Percentiles rank a stretch among this genome's conserved stretches.
Evolutionary conservation across 2,888 invertebrate species (phyloP).

Genomic region (Campoplex capitator): DNA sequence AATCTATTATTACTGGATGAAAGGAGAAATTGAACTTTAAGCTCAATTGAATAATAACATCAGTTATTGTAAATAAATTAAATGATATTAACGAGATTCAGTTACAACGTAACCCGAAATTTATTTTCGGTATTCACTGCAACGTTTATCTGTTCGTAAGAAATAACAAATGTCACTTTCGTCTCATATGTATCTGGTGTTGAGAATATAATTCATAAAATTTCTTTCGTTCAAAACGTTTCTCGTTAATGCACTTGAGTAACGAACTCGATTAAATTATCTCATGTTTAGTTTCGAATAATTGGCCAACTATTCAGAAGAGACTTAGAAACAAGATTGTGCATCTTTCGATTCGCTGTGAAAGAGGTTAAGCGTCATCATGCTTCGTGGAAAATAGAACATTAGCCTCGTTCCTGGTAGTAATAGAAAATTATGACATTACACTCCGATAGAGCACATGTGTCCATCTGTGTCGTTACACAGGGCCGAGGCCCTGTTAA

Average conservation of each 20-base stretch:
- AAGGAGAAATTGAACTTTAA: not conserved
- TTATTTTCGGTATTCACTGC: not conserved
- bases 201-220: too few relatives aligned
- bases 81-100: not conserved
- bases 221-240: too few relatives aligned
- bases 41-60: not conserved
- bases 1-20: not conserved
- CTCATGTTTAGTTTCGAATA: not conserved
- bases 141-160: not conserved
- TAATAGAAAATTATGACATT: slow-evolving; percentile 66
- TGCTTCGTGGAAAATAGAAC: slow-evolving; percentile 4
- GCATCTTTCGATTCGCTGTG: not conserved
- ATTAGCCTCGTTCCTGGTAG: slow-evolving; percentile 23
- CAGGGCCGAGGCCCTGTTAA: slow-evolving; percentile 54
- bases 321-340: not conserved
- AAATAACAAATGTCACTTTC: not conserved
- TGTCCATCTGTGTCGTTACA: not conserved
- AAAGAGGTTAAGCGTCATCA: slow-evolving; percentile 1
- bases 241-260: too few relatives aligned
- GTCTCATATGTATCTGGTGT: not conserved
- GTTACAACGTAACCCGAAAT: not conserved
- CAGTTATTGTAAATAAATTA: not conserved
- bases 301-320: not conserved
- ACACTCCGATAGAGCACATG: slow-evolving; percentile 19
- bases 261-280: too few relatives aligned